A percentile compares a stretch with the other conserved stretches of the same genome.
Evolutionary conservation across 2,113 vertebrate genomes (phyloP).

Genomic region (Prietella phreatophila): DNA sequence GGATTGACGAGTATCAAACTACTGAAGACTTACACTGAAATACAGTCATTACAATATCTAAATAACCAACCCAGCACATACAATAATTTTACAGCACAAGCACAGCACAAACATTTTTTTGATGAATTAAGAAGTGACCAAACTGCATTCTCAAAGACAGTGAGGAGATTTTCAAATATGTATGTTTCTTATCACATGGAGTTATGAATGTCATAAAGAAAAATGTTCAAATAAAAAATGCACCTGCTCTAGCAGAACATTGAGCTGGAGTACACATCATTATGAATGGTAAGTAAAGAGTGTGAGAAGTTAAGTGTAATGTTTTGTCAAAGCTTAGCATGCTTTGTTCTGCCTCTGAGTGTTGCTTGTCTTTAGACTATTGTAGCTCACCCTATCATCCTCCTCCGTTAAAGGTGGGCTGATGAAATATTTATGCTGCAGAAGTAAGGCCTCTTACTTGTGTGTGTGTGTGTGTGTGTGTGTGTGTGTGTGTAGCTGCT

Average conservation of each 20-base stretch:
- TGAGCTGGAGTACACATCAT: not conserved
- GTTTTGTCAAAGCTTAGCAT: slow-evolving; percentile 33
- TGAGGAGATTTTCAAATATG: not conserved
- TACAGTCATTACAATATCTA: not conserved
- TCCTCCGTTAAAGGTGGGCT: slow-evolving; percentile 51
- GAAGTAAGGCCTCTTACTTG: slow-evolving; percentile 38
- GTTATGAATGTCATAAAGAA: not conserved
- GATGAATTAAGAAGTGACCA: not conserved
- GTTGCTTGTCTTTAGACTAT: slow-evolving; percentile 38
- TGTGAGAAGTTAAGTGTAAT: slow-evolving; percentile 31
- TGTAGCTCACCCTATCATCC: slow-evolving; percentile 33
- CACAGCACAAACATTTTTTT: not conserved
- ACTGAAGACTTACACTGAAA: not conserved
- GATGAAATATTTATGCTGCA: slow-evolving; percentile 65
- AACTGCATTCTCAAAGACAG: not conserved
- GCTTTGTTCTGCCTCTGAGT: slow-evolving; percentile 42
- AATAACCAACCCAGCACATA: not conserved
- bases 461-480: slow-evolving; percentile 37
- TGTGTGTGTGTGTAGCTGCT: slow-evolving; percentile 33
- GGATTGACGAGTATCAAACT: not conserved
- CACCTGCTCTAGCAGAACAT: not conserved
- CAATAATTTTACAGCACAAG: not conserved
- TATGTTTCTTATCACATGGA: not conserved
- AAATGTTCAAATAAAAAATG: not conserved
- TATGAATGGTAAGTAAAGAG: slow-evolving; percentile 9